phyloP scores from a whole-genome alignment of 2,888 invertebrate genomes.

The Galeopsomyia nigrocyanea region DNA sequence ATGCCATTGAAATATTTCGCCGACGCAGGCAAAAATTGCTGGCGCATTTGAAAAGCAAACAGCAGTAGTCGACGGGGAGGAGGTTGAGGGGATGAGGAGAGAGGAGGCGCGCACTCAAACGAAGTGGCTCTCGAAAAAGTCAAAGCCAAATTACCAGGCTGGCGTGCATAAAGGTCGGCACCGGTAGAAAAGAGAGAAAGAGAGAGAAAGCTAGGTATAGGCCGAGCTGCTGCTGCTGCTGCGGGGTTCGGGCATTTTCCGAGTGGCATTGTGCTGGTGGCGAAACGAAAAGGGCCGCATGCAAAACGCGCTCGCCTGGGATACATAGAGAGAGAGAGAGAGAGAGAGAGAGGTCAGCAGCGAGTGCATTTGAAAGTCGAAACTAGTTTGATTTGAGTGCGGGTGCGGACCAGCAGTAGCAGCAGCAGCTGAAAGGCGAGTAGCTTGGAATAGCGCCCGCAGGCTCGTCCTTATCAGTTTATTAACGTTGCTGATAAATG shows the following conservation, averaged over 20 bases:
- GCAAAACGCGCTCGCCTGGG: too few species aligned
- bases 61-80: too few species aligned
- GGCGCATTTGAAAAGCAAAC: too few species aligned
- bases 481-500: not conserved
- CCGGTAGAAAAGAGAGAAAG: not conserved
- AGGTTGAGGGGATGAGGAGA: too few species aligned
- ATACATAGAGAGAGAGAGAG: not conserved
- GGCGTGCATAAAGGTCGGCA: not conserved
- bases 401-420: too few species aligned
- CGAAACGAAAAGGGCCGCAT: not conserved
- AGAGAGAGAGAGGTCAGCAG: not conserved
- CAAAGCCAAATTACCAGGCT: slow-evolving; percentile 12
- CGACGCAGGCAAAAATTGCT: too few species aligned
- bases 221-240: too few species aligned
- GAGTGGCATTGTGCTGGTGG: slow-evolving; percentile 3
- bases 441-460: slow-evolving; percentile 12
- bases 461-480: not conserved
- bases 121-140: not conserved
- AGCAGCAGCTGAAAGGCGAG: not conserved
- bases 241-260: not conserved
- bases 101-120: too few species aligned
- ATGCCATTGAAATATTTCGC: slow-evolving; percentile 23
- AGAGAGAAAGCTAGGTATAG: too few species aligned
- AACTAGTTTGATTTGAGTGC: slow-evolving; percentile 25
- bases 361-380: slow-evolving; percentile 31